These are phyloP conservation scores for Paraplagusia blochii DNA, from an alignment of 2,113 vertebrate genomes.

Conservation along the genomic window DNA sequence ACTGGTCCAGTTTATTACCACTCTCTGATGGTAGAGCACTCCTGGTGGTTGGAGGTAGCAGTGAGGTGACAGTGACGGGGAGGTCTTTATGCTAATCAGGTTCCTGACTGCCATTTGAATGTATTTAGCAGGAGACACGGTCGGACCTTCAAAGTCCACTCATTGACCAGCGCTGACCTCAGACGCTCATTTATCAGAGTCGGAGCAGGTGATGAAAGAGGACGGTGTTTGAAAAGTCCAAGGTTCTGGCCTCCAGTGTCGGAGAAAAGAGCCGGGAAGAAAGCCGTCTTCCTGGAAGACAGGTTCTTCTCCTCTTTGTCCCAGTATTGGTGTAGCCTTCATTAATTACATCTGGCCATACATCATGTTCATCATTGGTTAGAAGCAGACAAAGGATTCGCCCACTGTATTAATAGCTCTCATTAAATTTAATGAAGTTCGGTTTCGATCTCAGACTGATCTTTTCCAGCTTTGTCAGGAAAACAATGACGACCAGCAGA, in stretches of 20 bases:
- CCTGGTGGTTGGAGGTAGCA: not conserved
- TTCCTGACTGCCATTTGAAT: conserved; percentile 9
- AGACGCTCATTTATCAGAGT: conserved; percentile 46
- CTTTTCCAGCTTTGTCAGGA: conserved; percentile 41
- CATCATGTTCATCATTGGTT: conserved; percentile 43
- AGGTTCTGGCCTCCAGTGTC: conserved; percentile 28
- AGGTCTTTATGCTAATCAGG: not conserved
- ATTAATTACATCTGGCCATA: conserved; percentile 51
- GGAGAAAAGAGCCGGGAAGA: conserved; percentile 38
- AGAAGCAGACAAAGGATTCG: conserved; percentile 53
- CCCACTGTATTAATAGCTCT: conserved; percentile 49
- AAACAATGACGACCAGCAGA: conserved; percentile 55
- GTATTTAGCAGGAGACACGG: conserved; percentile 6
- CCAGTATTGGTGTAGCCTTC: conserved; percentile 30
- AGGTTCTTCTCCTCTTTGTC: conserved; percentile 41
- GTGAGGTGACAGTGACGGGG: not conserved
- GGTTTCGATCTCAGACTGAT: conserved; percentile 44
- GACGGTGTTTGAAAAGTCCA: conserved; percentile 37
- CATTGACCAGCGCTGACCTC: conserved; percentile 37
- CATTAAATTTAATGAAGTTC: conserved; percentile 62
- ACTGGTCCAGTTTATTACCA: too few species aligned
- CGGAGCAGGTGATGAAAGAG: conserved; percentile 39
- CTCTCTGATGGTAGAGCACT: not conserved
- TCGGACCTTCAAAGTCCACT: conserved; percentile 12
- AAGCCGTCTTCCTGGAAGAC: conserved; percentile 41